These are phyloP conservation scores for Poecile atricapillus DNA, from an alignment of 2,113 vertebrate species.

Conservation along the genomic window DNA sequence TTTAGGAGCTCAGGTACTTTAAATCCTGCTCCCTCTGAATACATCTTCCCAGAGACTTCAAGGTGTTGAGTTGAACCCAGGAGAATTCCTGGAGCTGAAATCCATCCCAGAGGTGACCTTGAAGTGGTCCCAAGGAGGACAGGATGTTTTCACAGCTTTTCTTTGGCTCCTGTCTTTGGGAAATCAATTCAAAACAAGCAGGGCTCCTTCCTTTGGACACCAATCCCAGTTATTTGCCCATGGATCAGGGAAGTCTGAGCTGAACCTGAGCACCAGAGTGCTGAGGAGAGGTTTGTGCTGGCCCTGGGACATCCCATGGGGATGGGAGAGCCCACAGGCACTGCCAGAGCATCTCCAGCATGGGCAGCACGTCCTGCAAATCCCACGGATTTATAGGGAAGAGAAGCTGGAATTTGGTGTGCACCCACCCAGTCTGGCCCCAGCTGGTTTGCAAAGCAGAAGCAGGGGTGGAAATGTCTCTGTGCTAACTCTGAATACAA, in stretches of 20 bases:
- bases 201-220: not conserved
- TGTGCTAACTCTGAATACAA: not conserved
- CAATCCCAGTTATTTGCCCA: rapidly evolving
- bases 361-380: rapidly evolving
- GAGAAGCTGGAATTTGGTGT: not conserved
- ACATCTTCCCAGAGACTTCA: rapidly evolving
- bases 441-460: not conserved
- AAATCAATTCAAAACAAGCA: not conserved
- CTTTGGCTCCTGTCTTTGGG: not conserved
- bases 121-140: not conserved
- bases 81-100: not conserved
- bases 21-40: not conserved
- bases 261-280: not conserved
- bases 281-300: not conserved
- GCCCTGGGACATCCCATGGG: not conserved
- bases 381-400: rapidly evolving
- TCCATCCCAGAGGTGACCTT: not conserved
- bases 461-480: not conserved
- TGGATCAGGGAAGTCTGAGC: not conserved
- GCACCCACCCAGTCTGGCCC: not conserved
- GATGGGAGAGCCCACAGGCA: not conserved
- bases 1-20: not conserved
- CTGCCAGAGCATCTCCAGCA: not conserved
- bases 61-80: no score
- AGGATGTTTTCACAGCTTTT: not conserved